Base-by-base conservation (phyloP, 2,797 vertebrate species). In the Xiphorhynchus erythropygius region DNA sequence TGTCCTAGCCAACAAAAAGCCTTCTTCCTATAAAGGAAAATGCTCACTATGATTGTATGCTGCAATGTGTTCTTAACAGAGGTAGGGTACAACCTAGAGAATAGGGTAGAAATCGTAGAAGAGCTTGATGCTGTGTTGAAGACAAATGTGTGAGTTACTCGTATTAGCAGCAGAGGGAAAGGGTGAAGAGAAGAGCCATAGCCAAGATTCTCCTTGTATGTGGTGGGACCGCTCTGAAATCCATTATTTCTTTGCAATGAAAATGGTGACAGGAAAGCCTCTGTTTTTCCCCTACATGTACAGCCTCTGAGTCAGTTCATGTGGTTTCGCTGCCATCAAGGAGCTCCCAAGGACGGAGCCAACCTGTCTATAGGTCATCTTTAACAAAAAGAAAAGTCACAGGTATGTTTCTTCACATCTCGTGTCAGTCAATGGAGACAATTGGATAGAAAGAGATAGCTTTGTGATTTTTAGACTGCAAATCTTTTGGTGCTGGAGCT, bases 241-340 rank as follows among this genome's bases (percentile, higher is more conserved):
- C 16, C 5, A 2, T 41, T 84, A 8, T 49, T 85, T 52, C 39
- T 69, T 37, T 73, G 15, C 39, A 47, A 9, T 39, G 17, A 28
- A 27, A 71, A 84, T 32, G 4, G 5, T 64, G 53, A 46, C 60
- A 49, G n/a, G 60, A 81, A 78, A 50, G 3, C 27, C 32, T 82
- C 30, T 96, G 23, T 44, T 78, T 91, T 84, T 76, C 10, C 56
- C 41, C 24, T 44, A 7, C 18, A 86, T 98, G 96, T 96, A 75
- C 98, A 99, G 99, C 99, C 84, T 99, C 99, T 95, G 99, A 99
- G 98, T 99, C 99, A 74, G 98, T 99, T 98, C 99, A 99, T 96
- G 98, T 99, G 98, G 99, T 99, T 97, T 99, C 99, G 22, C 97
- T 99, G 97, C 98, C 99, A 97, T 99, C 99, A 97, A 97, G 99